Evolutionary conservation across 2,797 vertebrate genomes (phyloP), one percentile per base, ranked within the genome.

Genomic region (Siniperca scherzeri): DNA sequence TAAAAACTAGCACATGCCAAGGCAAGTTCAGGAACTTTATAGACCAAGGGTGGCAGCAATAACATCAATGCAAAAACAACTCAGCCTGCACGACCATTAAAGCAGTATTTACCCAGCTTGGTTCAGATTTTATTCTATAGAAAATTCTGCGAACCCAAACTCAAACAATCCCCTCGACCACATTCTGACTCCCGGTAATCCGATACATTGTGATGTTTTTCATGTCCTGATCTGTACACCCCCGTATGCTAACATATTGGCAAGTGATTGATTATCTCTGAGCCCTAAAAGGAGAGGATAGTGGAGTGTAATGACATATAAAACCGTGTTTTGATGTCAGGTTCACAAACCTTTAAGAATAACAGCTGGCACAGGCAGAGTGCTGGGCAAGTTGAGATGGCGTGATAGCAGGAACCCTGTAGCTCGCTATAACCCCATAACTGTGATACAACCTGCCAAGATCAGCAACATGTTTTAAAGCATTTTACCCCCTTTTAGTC

Each of bases 241-340:
- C 55, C 66, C 30, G 60, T 84, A 90, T 83, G 87, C 90, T 87
- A 90, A 94, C 87, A 83, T 94, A 94, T 93, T 94, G 95, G 91
- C 94, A 79, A 78, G 85, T 94, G 94, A 95, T 94, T 95, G 92
- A 96, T 96, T 91, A 91, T 92, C 82, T 85, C 83, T 42, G 89
- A 89, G 82, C 84, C 70, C 80, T 56, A 69, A 66, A 83, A 84
- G 61, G 78, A 80, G 84, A 86, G 79, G 78, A 90, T 74, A 82
- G 89, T 70, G 77, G 69, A 74, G 86, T 92, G 85, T 92, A 93
- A 94, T 84, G 90, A 93, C 88, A 93, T 70, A 92, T 93, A 94
- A 94, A 94, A 91, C 87, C 88, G 1, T 76, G 83, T 93, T 94
- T 94, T 88, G 73, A 92, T 92, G 92, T 92, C 74, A 82, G 81